Base-by-base conservation (phyloP, 2,797 vertebrate species). In the Melanotaenia maccullochi region DNA sequence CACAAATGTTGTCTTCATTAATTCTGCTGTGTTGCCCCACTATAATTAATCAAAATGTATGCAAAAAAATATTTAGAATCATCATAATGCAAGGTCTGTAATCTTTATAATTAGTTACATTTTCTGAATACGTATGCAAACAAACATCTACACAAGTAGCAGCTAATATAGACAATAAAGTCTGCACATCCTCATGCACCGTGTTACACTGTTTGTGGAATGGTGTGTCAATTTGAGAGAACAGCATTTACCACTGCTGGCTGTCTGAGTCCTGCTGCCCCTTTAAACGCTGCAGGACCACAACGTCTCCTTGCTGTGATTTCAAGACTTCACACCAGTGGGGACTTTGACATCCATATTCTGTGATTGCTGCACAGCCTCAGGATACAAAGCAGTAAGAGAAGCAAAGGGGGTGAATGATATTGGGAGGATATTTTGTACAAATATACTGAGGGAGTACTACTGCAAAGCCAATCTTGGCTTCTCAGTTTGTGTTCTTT, bases 201-300 rank as follows among this genome's bases (percentile, higher is more conserved):
- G 20, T 33, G 22, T 63, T 70, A 0, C 20, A 28, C 35, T 12
- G 32, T 64, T 20, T 75, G 61, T 68, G 36, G 52, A 70, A 63
- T 52, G 12, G 42, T 4, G 68, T 75, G 76, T 83, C 68, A 47
- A 33, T 73, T 35, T 82, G 49, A 71, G 61, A 74, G 67, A 63
- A 81, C 22, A 59, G 40, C 8, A 52, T 58, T 1, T 63, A 73
- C 57, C 76, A 63, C 65, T 65, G 59, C 65, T 4, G 25, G 36
- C 79, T 51, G 68, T 60, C 70, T 38, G 74, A 61, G 75, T 71
- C 44, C 71, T 25, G 58, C 82, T 75, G 71, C 60, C 42, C 68
- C 73, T 89, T 89, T 86, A 78, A 86, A 87, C 82, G 78, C 89
- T 8, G 73, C 85, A 73, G 79, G 84, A 75, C 70, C 74, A 68